Base-by-base conservation (phyloP, 2,113 vertebrate species). In the Epinephelus moara region DNA sequence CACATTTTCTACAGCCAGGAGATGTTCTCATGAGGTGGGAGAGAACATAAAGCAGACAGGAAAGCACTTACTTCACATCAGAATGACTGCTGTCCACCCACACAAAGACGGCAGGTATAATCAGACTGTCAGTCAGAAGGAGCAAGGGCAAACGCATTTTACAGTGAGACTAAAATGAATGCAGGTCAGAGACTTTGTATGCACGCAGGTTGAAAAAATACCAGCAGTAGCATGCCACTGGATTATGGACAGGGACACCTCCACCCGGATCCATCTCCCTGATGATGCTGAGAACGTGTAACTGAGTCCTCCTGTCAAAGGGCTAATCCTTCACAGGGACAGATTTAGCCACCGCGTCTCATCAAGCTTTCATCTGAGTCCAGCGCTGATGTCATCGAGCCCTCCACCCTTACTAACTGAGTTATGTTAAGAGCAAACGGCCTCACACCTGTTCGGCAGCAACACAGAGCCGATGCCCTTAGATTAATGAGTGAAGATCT, bases 281-380 rank as follows among this genome's bases (percentile, higher is more conserved):
- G 89, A 59, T 45, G 84, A 78, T 64, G 83, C 88, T 74, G 85
- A 88, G 82, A 76, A 67, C 81, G 87, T 86, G 90, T 86, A 85
- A 87, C 85, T 75, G 84, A 87, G 86, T 81, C 72, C 75, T 69
- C 57, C 81, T 86, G 88, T 92, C 85, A 83, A 72, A 86, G 71
- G 67, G 40, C 83, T 91, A 90, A 91, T 92, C 89, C 89, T 62
- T 88, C 78, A 67, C 81, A 71, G 72, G 80, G 84, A 88, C 90
- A 71, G 68, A 91, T 89, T 90, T 88, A 91, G 85, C 87, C 57
- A 21, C 78, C 11, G 64, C 66, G 18, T 78, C 84, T 75, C 75
- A 66, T 77, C 74, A 12, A 33, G 82, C 90, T 92, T 92, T 92
- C 88, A 92, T 92, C 88, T 73, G 33, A 66, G 80, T 78, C 82